Percentiles rank a stretch among this genome's conserved stretches.
These are phyloP conservation scores for Lamprotornis superbus DNA, from an alignment of 2,113 vertebrate species.

Conservation along the genomic window DNA sequence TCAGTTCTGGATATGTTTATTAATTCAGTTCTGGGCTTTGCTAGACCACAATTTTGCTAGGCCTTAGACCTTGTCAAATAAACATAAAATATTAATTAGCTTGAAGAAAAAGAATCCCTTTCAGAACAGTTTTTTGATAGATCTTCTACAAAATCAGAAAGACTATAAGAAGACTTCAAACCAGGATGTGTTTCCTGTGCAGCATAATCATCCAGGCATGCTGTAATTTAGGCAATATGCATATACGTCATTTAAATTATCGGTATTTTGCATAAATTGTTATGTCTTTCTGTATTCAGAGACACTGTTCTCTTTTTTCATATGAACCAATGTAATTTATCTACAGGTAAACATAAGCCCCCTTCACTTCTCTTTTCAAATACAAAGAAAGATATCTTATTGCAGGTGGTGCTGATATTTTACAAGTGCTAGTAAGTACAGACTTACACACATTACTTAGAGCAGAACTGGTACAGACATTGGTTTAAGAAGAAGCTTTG, in stretches of 20 bases:
- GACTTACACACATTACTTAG: neutral
- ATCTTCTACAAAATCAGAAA: neutral
- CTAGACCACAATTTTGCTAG: neutral
- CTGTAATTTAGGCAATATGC: neutral
- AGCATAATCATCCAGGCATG: neutral
- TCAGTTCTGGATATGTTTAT: neutral
- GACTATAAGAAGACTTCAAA: neutral
- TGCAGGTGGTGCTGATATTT: neutral
- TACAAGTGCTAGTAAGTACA: neutral
- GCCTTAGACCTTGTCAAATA: neutral
- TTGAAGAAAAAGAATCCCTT: neutral
- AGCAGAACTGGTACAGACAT: neutral
- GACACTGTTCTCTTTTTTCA: neutral
- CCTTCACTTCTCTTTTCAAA: neutral
- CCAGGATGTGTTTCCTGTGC: neutral
- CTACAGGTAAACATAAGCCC: neutral
- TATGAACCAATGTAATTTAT: neutral
- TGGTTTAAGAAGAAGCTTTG: neutral
- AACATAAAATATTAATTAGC: neutral
- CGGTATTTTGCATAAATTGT: neutral
- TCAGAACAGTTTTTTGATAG: neutral
- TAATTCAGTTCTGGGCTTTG: neutral
- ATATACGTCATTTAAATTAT: neutral
- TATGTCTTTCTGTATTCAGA: neutral
- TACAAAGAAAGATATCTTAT: neutral